These are phyloP conservation scores for Rousettus leschenaultii DNA, from an alignment of 2,113 vertebrate genomes.

Conservation along the genomic window DNA sequence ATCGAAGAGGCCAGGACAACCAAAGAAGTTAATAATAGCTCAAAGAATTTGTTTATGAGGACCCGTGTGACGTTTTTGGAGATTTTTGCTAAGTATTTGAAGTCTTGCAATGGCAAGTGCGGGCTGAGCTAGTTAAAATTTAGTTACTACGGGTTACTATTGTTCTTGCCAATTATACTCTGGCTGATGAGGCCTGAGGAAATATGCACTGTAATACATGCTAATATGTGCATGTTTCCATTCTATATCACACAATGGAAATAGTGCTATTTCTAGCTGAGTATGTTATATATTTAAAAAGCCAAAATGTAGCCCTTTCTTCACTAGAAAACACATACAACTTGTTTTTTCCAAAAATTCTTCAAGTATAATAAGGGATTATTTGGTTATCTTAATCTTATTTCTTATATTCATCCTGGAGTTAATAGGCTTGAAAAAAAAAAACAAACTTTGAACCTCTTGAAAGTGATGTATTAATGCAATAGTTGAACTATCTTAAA, in stretches of 20 bases:
- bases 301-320: not conserved
- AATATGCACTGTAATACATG: not conserved
- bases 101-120: not conserved
- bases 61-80: not conserved
- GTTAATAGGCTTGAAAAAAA: constrained; percentile 32
- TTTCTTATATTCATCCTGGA: not conserved
- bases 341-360: not conserved
- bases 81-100: not conserved
- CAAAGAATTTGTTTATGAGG: not conserved
- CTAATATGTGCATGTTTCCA: not conserved
- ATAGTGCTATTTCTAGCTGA: not conserved
- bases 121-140: not conserved
- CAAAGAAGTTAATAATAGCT: not conserved
- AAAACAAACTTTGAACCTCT: not conserved
- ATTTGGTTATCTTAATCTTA: not conserved
- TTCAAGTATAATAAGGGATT: not conserved
- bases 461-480: not conserved
- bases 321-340: not conserved
- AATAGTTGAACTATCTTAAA: not conserved
- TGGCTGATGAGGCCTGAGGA: not conserved
- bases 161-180: not conserved
- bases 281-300: not conserved
- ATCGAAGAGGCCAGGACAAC: not conserved
- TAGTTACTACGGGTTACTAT: not conserved
- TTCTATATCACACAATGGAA: not conserved